These are phyloP conservation scores for Mola mola DNA, from an alignment of 2,113 vertebrate genomes.

Conservation along the genomic window DNA sequence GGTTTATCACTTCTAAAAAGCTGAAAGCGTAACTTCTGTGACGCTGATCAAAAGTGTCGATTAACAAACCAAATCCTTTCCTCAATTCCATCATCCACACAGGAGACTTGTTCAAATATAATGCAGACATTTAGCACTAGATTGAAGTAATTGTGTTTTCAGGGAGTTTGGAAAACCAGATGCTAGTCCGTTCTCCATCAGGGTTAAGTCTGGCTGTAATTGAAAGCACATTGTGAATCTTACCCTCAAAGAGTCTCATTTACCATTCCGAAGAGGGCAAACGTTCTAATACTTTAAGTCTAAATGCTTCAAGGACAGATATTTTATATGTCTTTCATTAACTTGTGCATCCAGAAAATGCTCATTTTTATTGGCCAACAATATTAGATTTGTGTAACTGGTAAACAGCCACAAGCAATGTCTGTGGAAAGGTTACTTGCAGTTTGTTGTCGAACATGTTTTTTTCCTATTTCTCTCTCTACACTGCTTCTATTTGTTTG, in stretches of 20 bases:
- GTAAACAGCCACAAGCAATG: conserved; percentile 27
- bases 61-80: neutral
- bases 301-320: conserved; percentile 31
- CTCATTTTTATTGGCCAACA: conserved; percentile 59
- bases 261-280: conserved; percentile 29
- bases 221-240: conserved; percentile 35
- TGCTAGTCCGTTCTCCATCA: conserved; percentile 23
- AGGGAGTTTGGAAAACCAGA: conserved; percentile 10
- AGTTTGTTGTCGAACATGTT: conserved; percentile 19
- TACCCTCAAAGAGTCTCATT: conserved; percentile 27
- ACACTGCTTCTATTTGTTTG: conserved; percentile 28
- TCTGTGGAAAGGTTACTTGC: conserved; percentile 47
- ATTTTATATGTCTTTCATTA: conserved; percentile 57
- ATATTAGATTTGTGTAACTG: conserved; percentile 57
- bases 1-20: too few species aligned
- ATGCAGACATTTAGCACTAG: conserved; percentile 14
- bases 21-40: too few species aligned
- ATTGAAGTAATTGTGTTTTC: conserved; percentile 17
- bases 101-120: conserved; percentile 5
- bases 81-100: neutral
- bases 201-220: conserved; percentile 26
- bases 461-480: neutral
- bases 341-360: conserved; percentile 41
- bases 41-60: too few species aligned
- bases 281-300: conserved; percentile 33